Conservation (phyloP, 1,140 invertebrate species). For the Hylaeus volcanicus region DNA sequence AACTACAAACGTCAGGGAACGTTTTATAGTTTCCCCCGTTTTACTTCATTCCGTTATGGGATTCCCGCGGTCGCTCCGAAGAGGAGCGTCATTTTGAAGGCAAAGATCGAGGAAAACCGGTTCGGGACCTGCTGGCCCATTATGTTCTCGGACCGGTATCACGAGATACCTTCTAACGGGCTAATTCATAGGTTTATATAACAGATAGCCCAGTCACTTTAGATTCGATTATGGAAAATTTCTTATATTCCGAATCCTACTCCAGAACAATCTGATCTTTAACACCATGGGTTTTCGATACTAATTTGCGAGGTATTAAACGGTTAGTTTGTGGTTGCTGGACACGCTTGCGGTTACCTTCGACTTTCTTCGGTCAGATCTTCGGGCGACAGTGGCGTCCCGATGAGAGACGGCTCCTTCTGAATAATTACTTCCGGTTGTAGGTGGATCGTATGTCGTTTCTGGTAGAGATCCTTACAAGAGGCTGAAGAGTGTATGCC, state of each 20-base stretch:
- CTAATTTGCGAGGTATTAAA: not conserved
- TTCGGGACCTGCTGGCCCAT: constrained; percentile 52
- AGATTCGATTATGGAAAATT: too few species aligned
- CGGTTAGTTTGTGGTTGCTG: not conserved
- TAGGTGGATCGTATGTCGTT: constrained; percentile 68
- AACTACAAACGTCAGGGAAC: constrained; percentile 17
- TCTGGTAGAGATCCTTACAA: constrained; percentile 64
- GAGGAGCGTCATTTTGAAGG: constrained; percentile 56
- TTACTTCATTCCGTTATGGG: constrained; percentile 24
- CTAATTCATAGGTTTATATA: constrained; percentile 57
- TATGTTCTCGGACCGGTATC: constrained; percentile 42
- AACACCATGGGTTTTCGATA: too few species aligned
- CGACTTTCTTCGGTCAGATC: constrained; percentile 6
- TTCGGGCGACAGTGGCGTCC: constrained; percentile 63
- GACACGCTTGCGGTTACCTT: constrained; percentile 32
- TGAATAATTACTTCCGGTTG: constrained; percentile 65
- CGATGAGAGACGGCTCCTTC: constrained; percentile 60
- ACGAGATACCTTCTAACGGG: constrained; percentile 13
- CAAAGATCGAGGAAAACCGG: constrained; percentile 66
- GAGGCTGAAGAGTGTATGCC: constrained; percentile 60
- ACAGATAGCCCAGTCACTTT: not conserved
- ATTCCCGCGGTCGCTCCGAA: constrained; percentile 15
- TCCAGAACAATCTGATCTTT: too few species aligned
- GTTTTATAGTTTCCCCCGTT: constrained; percentile 46
- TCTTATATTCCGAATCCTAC: too few species aligned